These are phyloP conservation scores for Sphaerodactylus townsendi DNA, from an alignment of 2,113 vertebrate species.

Conservation along the genomic window DNA sequence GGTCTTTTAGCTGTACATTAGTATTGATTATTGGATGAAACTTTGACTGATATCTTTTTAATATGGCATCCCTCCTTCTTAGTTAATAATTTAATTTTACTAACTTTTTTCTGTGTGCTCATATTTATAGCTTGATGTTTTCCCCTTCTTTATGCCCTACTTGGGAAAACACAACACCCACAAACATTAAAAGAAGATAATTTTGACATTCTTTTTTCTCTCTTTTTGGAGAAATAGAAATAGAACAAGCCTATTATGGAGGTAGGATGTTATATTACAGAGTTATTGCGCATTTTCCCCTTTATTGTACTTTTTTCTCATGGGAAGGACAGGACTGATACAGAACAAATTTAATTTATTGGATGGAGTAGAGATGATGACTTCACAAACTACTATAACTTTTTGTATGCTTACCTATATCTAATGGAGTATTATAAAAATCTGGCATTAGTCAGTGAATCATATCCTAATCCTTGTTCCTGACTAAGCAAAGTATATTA, in stretches of 20 bases:
- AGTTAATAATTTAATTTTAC: background rate
- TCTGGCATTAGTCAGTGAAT: background rate
- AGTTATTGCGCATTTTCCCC: background rate
- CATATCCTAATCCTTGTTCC: too few species aligned
- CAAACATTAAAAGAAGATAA: background rate
- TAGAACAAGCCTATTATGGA: background rate
- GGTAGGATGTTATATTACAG: background rate
- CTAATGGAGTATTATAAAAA: background rate
- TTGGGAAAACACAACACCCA: background rate
- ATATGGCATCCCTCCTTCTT: background rate
- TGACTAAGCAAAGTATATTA: too few species aligned
- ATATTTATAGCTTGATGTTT: background rate
- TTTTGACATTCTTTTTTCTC: background rate
- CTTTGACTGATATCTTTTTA: background rate
- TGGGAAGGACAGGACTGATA: background rate
- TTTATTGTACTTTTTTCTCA: background rate
- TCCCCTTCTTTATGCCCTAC: background rate
- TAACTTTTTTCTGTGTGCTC: background rate
- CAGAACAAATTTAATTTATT: background rate
- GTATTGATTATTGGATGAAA: background rate
- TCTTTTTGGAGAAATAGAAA: background rate
- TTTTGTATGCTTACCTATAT: background rate
- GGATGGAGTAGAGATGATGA: background rate
- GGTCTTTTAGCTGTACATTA: background rate
- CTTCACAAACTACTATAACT: background rate